Conservation (phyloP, 2,888 invertebrate genomes). For the Plebejus melissa region DNA sequence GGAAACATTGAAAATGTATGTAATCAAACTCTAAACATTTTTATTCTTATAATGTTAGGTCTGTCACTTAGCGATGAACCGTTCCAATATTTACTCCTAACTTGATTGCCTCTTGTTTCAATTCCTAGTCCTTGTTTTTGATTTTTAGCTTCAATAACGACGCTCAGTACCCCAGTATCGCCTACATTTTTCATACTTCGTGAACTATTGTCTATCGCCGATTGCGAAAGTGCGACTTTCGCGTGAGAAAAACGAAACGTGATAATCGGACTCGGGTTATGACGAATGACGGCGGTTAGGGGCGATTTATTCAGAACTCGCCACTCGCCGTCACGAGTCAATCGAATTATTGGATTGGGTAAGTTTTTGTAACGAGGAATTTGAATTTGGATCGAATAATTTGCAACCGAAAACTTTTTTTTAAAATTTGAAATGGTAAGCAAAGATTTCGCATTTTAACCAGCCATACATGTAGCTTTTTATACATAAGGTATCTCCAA, state of each 20-base stretch:
- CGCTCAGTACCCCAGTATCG: not conserved
- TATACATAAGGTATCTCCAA: too few species aligned
- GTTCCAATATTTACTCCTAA: too few species aligned
- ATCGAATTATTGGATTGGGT: constrained; percentile 29
- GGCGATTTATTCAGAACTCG: constrained; percentile 59
- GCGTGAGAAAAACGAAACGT: constrained; percentile 36
- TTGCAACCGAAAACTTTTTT: not conserved
- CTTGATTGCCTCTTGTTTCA: too few species aligned
- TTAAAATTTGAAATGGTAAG: too few species aligned
- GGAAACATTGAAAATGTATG: too few species aligned
- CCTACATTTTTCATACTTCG: not conserved
- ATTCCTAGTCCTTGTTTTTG: too few species aligned
- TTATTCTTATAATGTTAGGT: too few species aligned
- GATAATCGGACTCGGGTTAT: constrained; percentile 33
- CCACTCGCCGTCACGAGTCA: constrained; percentile 56
- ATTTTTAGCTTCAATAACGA: too few species aligned
- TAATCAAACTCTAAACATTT: too few species aligned
- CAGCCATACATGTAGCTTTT: too few species aligned
- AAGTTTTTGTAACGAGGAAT: not conserved
- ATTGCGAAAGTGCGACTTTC: constrained; percentile 24
- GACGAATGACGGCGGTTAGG: constrained; percentile 45
- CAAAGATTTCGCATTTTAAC: too few species aligned
- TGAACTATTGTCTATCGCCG: not conserved
- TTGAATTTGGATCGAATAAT: constrained; percentile 12
- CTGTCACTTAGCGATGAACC: too few species aligned